These are phyloP conservation scores for Mesocricetus auratus DNA, from an alignment of 2,113 vertebrate genomes.

Conservation along the genomic window DNA sequence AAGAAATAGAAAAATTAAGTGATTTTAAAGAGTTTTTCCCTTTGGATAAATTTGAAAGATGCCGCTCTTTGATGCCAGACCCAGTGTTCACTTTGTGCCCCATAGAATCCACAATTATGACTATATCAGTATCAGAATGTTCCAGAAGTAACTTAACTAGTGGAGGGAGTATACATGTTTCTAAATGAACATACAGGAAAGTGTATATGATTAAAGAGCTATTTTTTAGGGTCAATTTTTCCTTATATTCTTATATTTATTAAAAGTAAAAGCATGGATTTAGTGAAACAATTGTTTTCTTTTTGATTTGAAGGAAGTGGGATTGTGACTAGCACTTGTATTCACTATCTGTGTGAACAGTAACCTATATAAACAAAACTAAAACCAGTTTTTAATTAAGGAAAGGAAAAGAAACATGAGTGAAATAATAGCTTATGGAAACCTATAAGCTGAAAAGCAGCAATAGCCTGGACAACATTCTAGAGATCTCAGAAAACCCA, in stretches of 20 bases:
- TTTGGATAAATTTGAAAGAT: not conserved
- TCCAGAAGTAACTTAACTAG: not conserved
- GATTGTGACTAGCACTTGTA: not conserved
- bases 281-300: not conserved
- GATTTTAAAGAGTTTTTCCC: not conserved
- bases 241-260: not conserved
- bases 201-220: not conserved
- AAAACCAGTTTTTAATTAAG: not conserved
- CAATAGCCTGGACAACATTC: not conserved
- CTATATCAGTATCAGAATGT: not conserved
- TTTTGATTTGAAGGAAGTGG: not conserved
- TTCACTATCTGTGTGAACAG: not conserved
- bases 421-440: not conserved
- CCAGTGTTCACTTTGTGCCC: not conserved
- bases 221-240: conserved; percentile 16
- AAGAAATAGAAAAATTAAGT: not conserved
- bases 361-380: not conserved
- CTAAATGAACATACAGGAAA: not conserved
- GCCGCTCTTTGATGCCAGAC: not conserved
- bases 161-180: not conserved
- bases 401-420: not conserved
- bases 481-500: not conserved
- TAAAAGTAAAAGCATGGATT: conserved; percentile 8
- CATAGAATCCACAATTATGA: not conserved
- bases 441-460: not conserved